A percentile compares a stretch with the other conserved stretches of the same genome.
phyloP scores from a whole-genome alignment of 2,113 vertebrate genomes.

The Sander lucioperca region DNA sequence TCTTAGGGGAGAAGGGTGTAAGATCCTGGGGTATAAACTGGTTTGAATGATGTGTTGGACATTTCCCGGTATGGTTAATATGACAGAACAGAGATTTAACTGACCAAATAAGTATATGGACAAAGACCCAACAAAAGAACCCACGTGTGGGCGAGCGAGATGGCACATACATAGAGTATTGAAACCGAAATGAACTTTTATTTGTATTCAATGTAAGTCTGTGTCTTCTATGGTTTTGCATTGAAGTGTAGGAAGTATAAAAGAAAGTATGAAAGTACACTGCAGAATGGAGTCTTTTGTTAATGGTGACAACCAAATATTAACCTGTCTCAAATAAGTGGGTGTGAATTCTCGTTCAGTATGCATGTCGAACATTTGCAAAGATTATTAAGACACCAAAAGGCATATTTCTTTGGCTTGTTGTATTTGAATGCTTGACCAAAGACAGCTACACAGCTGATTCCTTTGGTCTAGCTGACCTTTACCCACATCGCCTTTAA shows the following conservation, averaged over 20 bases:
- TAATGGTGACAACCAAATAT: not conserved
- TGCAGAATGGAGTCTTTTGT: not conserved
- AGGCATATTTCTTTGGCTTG: not conserved
- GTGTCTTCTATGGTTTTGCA: not conserved
- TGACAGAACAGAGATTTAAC: not conserved
- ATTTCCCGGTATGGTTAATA: not conserved
- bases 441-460: not conserved
- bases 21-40: not conserved
- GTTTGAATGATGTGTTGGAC: not conserved
- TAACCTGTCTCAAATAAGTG: not conserved
- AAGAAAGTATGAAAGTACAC: not conserved
- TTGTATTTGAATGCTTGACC: not conserved
- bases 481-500: slow-evolving; percentile 48
- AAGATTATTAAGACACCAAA: not conserved
- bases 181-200: not conserved
- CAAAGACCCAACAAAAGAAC: not conserved
- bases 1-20: not conserved
- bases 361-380: not conserved
- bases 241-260: not conserved
- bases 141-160: not conserved
- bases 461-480: slow-evolving; percentile 1
- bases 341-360: not conserved
- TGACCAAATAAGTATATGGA: not conserved
- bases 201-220: not conserved
- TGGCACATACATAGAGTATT: not conserved